Conservation (phyloP, 2,113 vertebrate genomes). For the Shinisaurus crocodilurus region DNA sequence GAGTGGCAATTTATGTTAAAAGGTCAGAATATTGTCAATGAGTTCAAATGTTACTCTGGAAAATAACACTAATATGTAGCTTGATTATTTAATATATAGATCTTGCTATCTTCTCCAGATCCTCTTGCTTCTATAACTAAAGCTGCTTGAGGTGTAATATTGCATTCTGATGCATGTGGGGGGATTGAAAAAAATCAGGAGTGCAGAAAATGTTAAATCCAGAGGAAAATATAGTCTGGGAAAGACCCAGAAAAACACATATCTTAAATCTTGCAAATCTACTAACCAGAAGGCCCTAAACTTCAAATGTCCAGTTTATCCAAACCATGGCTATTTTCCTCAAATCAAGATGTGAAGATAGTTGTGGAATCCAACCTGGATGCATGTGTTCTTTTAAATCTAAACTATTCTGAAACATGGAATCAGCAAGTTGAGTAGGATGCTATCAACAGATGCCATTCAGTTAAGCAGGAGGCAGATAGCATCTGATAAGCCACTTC, state of each 20-base stretch:
- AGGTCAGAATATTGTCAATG: neutral
- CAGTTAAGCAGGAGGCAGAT: constrained; percentile 41
- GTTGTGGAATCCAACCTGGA: constrained; percentile 57
- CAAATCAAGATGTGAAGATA: constrained; percentile 36
- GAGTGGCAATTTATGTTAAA: too few species aligned
- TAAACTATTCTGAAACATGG: constrained; percentile 56
- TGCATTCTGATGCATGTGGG: neutral
- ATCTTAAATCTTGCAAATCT: constrained; percentile 45
- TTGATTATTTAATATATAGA: neutral
- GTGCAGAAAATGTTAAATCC: constrained; percentile 18
- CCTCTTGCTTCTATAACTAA: neutral
- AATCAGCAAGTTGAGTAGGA: constrained; percentile 20
- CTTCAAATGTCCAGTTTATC: constrained; percentile 52
- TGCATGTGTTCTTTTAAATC: constrained; percentile 37
- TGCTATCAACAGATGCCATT: constrained; percentile 29
- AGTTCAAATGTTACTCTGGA: neutral
- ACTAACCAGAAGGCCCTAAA: constrained; percentile 57
- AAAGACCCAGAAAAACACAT: constrained; percentile 41
- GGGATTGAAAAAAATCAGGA: neutral
- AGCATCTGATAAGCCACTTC: constrained; percentile 20
- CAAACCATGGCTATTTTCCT: constrained; percentile 30
- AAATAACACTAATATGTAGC: neutral
- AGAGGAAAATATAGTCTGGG: constrained; percentile 36
- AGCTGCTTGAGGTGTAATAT: neutral
- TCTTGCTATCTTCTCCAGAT: neutral